Base-by-base conservation (phyloP, 2,888 invertebrate species). In the Lissocephala sabroskyi region DNA sequence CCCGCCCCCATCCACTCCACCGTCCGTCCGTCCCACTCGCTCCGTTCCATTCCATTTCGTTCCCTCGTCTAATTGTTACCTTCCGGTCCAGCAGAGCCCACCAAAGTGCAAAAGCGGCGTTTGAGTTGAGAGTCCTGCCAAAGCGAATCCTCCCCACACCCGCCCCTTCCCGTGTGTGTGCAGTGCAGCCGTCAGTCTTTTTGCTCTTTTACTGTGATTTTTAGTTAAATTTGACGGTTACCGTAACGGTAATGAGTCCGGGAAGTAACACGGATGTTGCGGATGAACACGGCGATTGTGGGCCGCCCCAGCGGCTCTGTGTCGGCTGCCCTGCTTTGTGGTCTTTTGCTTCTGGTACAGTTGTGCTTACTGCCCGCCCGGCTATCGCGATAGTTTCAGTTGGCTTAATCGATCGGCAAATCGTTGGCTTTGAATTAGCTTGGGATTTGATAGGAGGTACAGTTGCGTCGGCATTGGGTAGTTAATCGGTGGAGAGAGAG, bases 181-280 rank as follows among this genome's bases (percentile, higher is more conserved):
- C 66, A 65, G 75, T 56, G 67, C 67, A 51, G 52, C 60, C 56
- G 66, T 61, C 59, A 62, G 65, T 70, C 74, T 59, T 58, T 67
- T 65, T 65, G 59, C 70, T 76, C 74, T 76, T 68, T 76, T 74
- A 76, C 59, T 56, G 73, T 60, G 56, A 49, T 40, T 32, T 41
- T 45, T 32, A 48, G 33, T 23, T 35, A 19, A 40, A 58, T 55
- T 52, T 37, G 43, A 33, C n/a, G n/a, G n/a, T n/a, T n/a, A n/a
- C n/a, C n/a, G 48, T 41, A 56, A 43, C 54, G 56, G 52, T 62
- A 62, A 62, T 49, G 47, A 49, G 52, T 56, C 44, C 65, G 49
- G 61, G 61, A 62, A 65, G 48, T 59, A 62, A 52, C 45, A 54
- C 50, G 56, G 54, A 54, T 47, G 47, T 43, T 43, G 44, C 36